Percentiles rank a stretch among this genome's conserved stretches.
phyloP scores from a whole-genome alignment of 2,888 invertebrate species.

The Choreutis nemorana region DNA sequence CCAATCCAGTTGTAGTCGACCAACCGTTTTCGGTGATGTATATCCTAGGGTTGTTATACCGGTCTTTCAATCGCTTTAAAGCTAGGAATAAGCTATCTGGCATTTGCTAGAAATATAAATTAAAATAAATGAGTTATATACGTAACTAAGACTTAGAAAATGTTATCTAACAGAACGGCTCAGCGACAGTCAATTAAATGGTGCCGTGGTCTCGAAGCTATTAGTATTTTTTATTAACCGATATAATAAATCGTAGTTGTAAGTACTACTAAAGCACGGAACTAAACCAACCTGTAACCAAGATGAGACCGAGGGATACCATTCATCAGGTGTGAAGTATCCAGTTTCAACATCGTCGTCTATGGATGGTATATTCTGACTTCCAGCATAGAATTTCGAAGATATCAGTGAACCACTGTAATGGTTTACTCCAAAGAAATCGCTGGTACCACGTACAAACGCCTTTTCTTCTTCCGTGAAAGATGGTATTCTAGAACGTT shows the following conservation, averaged over 20 bases:
- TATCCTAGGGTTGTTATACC: slow-evolving; percentile 59
- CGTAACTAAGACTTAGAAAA: no score
- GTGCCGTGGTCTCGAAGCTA: no score
- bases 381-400: slow-evolving; percentile 2
- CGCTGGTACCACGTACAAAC: slow-evolving; percentile 25
- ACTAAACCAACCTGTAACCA: slow-evolving; percentile 6
- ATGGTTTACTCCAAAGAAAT: slow-evolving; percentile 8
- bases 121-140: no score
- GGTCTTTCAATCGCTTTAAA: slow-evolving; percentile 13
- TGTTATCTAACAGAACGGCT: no score
- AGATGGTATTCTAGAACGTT: slow-evolving; percentile 46
- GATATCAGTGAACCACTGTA: slow-evolving; percentile 4
- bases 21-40: slow-evolving; percentile 71
- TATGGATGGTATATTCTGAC: slow-evolving; percentile 1
- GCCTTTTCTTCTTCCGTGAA: slow-evolving; percentile 43
- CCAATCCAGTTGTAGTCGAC: slow-evolving; percentile 26
- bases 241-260: no score
- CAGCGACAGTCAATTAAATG: no score
- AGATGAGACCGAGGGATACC: slow-evolving; percentile 3
- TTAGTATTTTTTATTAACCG: no score
- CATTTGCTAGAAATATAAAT: slow-evolving; percentile 45
- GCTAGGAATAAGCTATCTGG: slow-evolving; percentile 67
- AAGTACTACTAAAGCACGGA: no score
- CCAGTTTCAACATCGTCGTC: slow-evolving; percentile 5
- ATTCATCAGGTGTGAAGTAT: slow-evolving; percentile 2